phyloP scores from a whole-genome alignment of 2,113 vertebrate genomes.

The Heloderma charlesbogerti region DNA sequence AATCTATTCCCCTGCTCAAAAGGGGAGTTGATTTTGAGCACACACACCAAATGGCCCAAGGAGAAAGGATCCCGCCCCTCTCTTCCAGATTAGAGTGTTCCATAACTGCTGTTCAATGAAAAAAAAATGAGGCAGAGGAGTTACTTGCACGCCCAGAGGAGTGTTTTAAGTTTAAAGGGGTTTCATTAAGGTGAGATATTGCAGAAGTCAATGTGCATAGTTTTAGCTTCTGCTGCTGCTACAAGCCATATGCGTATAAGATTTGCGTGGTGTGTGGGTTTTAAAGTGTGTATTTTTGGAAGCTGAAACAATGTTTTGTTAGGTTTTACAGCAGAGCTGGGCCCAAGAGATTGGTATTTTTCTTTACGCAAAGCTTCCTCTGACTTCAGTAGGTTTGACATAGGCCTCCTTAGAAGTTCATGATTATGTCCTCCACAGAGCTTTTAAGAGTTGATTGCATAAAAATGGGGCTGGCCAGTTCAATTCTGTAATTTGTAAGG shows the following conservation, averaged over 20 bases:
- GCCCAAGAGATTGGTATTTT: not conserved
- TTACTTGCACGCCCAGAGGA: not conserved
- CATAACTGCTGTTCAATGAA: not conserved
- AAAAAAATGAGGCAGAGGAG: not conserved
- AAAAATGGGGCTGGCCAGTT: not conserved
- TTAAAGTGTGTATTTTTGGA: conserved; percentile 28
- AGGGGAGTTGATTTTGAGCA: no score
- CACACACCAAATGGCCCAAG: not conserved
- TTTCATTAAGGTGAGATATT: not conserved
- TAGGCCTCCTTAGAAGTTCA: not conserved
- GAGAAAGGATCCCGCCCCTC: not conserved
- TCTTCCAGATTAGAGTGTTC: not conserved
- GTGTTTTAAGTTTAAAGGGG: not conserved
- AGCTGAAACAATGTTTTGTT: conserved; percentile 41
- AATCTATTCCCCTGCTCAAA: not conserved
- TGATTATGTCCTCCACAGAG: not conserved
- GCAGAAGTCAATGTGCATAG: not conserved
- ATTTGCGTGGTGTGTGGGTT: not conserved
- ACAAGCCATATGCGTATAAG: conserved; percentile 4
- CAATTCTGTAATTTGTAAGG: not conserved
- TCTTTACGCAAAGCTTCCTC: not conserved
- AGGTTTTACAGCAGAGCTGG: conserved; percentile 12
- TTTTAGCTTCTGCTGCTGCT: not conserved
- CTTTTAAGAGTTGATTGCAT: conserved; percentile 18
- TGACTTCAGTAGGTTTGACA: not conserved